These are phyloP conservation scores for Apodemus speciosus DNA, from an alignment of 2,113 vertebrate genomes.

Conservation along the genomic window DNA sequence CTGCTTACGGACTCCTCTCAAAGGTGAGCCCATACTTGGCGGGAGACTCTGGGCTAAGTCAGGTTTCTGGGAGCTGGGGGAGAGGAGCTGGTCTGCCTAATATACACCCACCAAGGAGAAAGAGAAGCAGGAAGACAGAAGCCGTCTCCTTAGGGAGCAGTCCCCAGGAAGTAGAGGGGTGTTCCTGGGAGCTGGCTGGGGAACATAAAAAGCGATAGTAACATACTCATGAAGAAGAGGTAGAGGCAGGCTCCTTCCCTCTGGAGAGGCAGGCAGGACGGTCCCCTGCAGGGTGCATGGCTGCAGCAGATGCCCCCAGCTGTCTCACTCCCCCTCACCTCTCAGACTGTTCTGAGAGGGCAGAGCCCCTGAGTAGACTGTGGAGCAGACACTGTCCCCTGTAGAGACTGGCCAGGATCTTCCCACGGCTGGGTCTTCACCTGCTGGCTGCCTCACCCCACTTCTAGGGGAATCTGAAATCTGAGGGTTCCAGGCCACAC, in stretches of 20 bases:
- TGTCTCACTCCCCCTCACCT: neutral
- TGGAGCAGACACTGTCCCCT: neutral
- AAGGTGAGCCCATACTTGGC: constrained; percentile 82
- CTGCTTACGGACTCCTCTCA: constrained; percentile 85
- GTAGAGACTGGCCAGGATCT: rapidly evolving
- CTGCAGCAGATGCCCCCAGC: neutral
- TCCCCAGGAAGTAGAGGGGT: neutral
- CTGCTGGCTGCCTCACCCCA: neutral
- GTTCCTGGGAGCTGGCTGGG: neutral
- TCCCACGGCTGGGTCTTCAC: neutral
- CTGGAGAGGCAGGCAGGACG: neutral
- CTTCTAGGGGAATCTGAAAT: neutral
- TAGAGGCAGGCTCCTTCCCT: neutral
- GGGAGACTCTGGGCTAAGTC: neutral
- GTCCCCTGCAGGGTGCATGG: neutral
- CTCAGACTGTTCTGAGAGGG: neutral
- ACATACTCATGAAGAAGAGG: neutral
- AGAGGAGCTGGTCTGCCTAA: neutral
- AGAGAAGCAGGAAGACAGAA: neutral
- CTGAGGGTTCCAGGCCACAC: neutral
- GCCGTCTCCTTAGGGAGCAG: neutral
- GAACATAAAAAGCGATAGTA: neutral
- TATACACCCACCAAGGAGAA: neutral
- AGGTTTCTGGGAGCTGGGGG: neutral
- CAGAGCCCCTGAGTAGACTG: neutral